phyloP scores from a whole-genome alignment of 2,888 invertebrate species.

The Lepidochrysops patricia region DNA sequence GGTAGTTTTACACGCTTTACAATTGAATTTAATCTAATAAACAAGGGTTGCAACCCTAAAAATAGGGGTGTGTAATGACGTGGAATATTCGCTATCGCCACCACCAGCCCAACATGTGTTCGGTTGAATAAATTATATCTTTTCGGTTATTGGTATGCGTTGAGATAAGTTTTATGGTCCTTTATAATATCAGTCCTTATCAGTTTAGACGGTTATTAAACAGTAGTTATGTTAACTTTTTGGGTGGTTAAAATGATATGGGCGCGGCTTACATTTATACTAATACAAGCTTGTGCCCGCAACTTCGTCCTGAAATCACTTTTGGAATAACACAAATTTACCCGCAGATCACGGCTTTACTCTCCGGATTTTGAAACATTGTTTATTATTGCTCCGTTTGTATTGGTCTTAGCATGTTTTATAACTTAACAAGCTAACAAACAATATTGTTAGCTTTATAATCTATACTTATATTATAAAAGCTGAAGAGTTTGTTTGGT shows the following conservation, averaged over 20 bases:
- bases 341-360: too few relatives aligned
- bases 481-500: too few relatives aligned
- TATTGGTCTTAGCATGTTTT: too few relatives aligned
- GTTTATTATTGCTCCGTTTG: too few relatives aligned
- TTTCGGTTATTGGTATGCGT: neutral
- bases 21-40: conserved; percentile 8
- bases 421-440: too few relatives aligned
- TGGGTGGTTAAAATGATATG: neutral
- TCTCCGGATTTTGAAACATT: too few relatives aligned
- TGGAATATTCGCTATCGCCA: conserved; percentile 27
- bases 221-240: neutral
- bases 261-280: neutral
- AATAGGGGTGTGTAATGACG: conserved; percentile 28
- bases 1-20: conserved; percentile 8
- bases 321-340: too few relatives aligned
- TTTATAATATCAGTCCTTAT: neutral
- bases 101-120: conserved; percentile 12
- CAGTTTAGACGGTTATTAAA: neutral
- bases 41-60: conserved; percentile 3
- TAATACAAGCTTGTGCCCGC: too few relatives aligned
- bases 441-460: too few relatives aligned
- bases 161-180: neutral
- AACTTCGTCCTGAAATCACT: too few relatives aligned
- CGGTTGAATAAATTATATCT: conserved; percentile 13
- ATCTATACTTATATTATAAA: too few relatives aligned